phyloP scores from a whole-genome alignment of 2,113 vertebrate genomes.

The Hemiscyllium ocellatum region DNA sequence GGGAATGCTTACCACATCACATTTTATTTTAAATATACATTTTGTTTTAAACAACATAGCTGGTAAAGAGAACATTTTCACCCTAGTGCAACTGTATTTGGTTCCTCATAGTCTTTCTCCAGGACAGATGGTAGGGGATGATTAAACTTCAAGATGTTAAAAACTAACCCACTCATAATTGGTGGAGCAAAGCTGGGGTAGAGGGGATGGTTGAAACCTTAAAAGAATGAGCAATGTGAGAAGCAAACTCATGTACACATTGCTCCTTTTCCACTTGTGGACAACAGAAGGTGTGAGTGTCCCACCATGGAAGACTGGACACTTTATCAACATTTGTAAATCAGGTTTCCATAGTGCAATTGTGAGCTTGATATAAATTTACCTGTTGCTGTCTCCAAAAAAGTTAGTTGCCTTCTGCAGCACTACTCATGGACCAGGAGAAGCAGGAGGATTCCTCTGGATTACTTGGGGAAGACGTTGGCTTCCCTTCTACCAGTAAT shows the following conservation, averaged over 20 bases:
- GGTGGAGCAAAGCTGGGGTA: not conserved
- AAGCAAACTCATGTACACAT: not conserved
- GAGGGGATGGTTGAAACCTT: not conserved
- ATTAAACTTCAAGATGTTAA: not conserved
- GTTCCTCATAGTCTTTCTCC: not conserved
- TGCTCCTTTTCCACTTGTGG: not conserved
- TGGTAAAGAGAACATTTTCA: not conserved
- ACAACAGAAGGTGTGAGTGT: too few species aligned
- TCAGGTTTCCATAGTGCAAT: not conserved
- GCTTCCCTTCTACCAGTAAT: not conserved
- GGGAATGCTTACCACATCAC: not conserved
- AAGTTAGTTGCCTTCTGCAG: not conserved
- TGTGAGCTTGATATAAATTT: not conserved
- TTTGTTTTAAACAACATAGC: not conserved
- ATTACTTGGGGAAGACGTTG: not conserved
- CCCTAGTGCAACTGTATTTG: not conserved
- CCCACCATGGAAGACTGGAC: not conserved
- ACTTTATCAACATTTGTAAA: not conserved
- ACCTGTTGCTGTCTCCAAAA: not conserved
- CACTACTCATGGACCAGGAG: not conserved
- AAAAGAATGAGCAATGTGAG: not conserved
- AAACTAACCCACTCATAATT: not conserved
- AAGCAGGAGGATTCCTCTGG: not conserved
- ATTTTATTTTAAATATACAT: not conserved
- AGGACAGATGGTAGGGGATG: not conserved